A percentile compares a stretch with the other conserved stretches of the same genome.
phyloP scores from a whole-genome alignment of 2,797 vertebrate genomes.

The Cuculus canorus region DNA sequence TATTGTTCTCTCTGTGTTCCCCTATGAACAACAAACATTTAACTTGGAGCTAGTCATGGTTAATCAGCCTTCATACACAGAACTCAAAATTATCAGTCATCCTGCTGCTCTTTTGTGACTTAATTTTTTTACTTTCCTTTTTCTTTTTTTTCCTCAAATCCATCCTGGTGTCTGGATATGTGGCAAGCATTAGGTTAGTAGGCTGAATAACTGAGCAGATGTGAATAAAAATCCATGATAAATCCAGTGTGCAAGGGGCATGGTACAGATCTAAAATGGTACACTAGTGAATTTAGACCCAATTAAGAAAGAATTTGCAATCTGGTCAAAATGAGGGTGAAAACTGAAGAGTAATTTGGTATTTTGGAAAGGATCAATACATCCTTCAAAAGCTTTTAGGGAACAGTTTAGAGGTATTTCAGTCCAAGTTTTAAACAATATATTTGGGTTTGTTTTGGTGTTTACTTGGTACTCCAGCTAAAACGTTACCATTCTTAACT shows the following conservation, averaged over 20 bases:
- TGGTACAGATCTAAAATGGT: constrained; percentile 29
- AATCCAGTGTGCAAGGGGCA: constrained; percentile 35
- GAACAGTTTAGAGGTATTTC: neutral
- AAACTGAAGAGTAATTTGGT: constrained; percentile 26
- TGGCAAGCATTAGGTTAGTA: constrained; percentile 30
- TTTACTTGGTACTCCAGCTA: neutral
- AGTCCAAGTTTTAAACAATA: neutral
- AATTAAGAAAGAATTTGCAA: constrained; percentile 66
- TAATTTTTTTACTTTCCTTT: neutral
- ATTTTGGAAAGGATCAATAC: neutral
- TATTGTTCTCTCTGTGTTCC: neutral
- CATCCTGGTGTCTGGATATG: neutral
- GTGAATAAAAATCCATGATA: constrained; percentile 55
- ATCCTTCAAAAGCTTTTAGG: neutral
- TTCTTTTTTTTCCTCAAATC: neutral
- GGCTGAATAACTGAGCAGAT: constrained; percentile 59
- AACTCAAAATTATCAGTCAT: neutral
- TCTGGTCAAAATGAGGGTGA: constrained; percentile 50
- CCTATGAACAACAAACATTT: neutral
- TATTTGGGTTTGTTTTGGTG: neutral
- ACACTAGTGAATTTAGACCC: constrained; percentile 28
- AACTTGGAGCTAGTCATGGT: constrained; percentile 27
- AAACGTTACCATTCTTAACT: neutral
- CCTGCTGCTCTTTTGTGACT: neutral
- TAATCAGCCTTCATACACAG: neutral